A percentile compares a stretch with the other conserved stretches of the same genome.
phyloP scores from a whole-genome alignment of 2,797 vertebrate genomes.

The Silurus lanzhouensis region DNA sequence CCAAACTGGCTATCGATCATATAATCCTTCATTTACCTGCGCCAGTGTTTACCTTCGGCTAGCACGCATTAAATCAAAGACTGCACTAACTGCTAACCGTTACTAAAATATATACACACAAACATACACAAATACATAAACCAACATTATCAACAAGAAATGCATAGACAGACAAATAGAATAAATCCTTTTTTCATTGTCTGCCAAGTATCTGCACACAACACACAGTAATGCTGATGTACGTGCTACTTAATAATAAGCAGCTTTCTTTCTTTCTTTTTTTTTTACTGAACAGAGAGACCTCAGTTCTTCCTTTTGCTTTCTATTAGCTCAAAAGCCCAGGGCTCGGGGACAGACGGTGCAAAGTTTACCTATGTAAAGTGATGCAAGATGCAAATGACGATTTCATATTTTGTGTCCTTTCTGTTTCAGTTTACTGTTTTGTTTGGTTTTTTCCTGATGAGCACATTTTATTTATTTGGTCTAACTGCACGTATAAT shows the following conservation, averaged over 20 bases:
- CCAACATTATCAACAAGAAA: not conserved
- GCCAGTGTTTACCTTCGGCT: not conserved
- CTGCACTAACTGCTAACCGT: not conserved
- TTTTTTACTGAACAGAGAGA: not conserved
- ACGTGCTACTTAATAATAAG: not conserved
- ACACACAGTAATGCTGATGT: not conserved
- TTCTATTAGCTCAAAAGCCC: not conserved
- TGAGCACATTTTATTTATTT: not conserved
- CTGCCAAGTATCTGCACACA: not conserved
- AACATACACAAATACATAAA: not conserved
- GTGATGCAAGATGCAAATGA: not conserved
- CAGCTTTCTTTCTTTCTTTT: not conserved
- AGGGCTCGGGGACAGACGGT: not conserved
- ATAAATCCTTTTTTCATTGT: no score
- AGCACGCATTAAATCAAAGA: conserved; percentile 13
- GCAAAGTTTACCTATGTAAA: not conserved
- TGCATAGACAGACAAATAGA: no score
- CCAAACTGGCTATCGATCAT: not conserved
- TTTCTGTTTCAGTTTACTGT: not conserved
- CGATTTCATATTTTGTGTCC: not conserved
- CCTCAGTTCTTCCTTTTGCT: not conserved
- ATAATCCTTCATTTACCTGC: conserved; percentile 27
- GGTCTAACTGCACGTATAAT: not conserved
- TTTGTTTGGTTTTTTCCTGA: not conserved
- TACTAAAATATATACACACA: not conserved